Evolutionary conservation across 2,888 invertebrate genomes (phyloP), one percentile per base, ranked within the genome.

Genomic region (Laspeyria flexula): DNA sequence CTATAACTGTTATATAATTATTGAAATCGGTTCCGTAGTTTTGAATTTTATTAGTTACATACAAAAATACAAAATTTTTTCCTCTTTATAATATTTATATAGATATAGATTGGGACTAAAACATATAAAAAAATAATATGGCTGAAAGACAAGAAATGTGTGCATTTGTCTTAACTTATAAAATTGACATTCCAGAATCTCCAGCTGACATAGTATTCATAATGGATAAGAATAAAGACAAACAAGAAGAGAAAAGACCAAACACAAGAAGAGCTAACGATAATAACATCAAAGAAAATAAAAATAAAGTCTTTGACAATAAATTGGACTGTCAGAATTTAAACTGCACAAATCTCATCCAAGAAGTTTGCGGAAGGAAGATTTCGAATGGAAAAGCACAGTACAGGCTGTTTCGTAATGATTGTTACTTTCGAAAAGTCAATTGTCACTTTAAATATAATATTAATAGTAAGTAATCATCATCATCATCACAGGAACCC

Each of bases 361-460:
- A 70, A 0, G 74, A 86, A 0, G 47, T 89, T 0, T 91, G 91
- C 31, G 91, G 88, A 0, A 77, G 67, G 0, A 88, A 83, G 62
- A 39, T 74, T 0, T 79, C 86, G 0, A 69, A 79, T 23, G 73
- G 67, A 0, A 60, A 66, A 0, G 72, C 72, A 70, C 79, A 62
- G 44, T 82, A 82, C 34, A 76, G 91, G 39, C 11, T 88, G 6
- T 91, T 91, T 46, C 40, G 84, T 29, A 91, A 91, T 6, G 83
- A 87, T 0, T 91, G 91, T 34, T 90, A 67, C 27, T 90, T 83
- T 5, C 75, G 83, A 10, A 90, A 89, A 60, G 91, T 91, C 0
- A 91, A 90, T 13, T 91, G 91, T 33, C 80, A 63, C 0, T 88
- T 91, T 33, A 82, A 63, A 27, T 74, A 83, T 53, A 73, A 72